Conservation (phyloP, 2,888 invertebrate species). For the Tigriopus californicus region DNA sequence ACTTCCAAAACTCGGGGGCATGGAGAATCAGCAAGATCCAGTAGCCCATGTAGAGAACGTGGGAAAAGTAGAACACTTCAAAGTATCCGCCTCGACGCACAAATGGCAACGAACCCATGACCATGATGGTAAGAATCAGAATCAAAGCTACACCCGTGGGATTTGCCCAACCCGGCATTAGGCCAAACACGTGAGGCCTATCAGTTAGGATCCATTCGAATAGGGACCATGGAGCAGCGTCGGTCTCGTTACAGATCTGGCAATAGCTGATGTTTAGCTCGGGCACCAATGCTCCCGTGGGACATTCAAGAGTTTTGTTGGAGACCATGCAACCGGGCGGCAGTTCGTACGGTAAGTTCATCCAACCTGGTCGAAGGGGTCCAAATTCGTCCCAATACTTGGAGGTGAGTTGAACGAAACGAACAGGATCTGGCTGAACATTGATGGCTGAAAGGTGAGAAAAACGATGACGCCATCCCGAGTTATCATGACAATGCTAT, state of each 20-base stretch:
- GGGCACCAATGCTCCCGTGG: not conserved
- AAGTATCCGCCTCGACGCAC: constrained; percentile 21
- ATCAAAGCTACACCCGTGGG: constrained; percentile 20
- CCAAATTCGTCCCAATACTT: constrained; percentile 1
- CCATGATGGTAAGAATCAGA: constrained; percentile 21
- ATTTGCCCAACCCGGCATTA: constrained; percentile 20
- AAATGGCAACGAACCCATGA: constrained; percentile 20
- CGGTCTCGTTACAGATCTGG: not conserved
- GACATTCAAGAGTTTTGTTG: not conserved
- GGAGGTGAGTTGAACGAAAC: constrained; percentile 9
- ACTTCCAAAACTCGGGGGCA: constrained; percentile 21
- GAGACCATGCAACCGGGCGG: constrained; percentile 1
- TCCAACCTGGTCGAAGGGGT: not conserved
- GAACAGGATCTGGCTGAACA: constrained; percentile 9
- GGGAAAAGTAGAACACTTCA: constrained; percentile 22
- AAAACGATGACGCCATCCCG: too few relatives aligned
- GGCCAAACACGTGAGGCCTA: constrained; percentile 42
- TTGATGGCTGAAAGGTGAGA: constrained; percentile 5
- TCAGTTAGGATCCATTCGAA: constrained; percentile 60
- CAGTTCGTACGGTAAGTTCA: not conserved
- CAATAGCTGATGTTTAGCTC: constrained; percentile 1
- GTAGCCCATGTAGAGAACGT: constrained; percentile 20
- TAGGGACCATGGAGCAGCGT: constrained; percentile 35
- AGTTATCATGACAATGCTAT: too few relatives aligned
- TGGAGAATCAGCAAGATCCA: constrained; percentile 20